Evolutionary conservation across 92 coral and sea anemone genomes (phyloP).

Genomic region (Plumapathes pennacea): DNA sequence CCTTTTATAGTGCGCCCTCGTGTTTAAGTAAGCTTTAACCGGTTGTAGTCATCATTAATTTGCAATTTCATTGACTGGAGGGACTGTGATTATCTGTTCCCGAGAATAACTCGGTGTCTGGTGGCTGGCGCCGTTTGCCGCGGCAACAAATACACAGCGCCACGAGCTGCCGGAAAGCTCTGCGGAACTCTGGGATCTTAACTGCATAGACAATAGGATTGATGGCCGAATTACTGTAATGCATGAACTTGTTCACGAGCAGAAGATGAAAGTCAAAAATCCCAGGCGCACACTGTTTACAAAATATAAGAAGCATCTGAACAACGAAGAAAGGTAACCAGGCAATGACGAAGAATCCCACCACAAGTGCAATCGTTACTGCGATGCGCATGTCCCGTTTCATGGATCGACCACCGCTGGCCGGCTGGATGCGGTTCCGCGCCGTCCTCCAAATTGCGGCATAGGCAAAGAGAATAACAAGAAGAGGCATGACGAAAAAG

Average conservation of each 20-base stretch:
- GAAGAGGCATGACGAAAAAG: slow-evolving; percentile 66
- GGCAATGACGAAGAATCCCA: slow-evolving; percentile 76
- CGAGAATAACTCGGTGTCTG: slow-evolving; percentile 58
- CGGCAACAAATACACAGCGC: slow-evolving; percentile 69
- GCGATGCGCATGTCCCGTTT: slow-evolving; percentile 94
- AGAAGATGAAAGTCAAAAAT: slow-evolving; percentile 27
- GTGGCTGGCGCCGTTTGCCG: slow-evolving; percentile 28
- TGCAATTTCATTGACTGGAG: not conserved
- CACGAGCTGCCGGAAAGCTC: slow-evolving; percentile 81
- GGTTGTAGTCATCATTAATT: not conserved
- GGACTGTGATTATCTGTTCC: slow-evolving; percentile 61
- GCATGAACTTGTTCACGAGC: slow-evolving; percentile 76
- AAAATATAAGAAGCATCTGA: slow-evolving; percentile 57
- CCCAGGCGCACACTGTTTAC: slow-evolving; percentile 27
- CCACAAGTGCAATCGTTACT: slow-evolving; percentile 81
- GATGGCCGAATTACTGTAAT: slow-evolving; percentile 80
- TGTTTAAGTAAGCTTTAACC: no score
- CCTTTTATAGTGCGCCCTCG: no score
- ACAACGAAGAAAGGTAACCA: slow-evolving; percentile 83
- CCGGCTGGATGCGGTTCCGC: slow-evolving; percentile 66
- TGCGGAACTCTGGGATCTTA: slow-evolving; percentile 87
- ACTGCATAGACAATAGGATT: slow-evolving; percentile 86
- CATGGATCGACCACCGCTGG: slow-evolving; percentile 43
- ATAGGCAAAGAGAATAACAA: slow-evolving; percentile 71
- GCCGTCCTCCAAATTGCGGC: slow-evolving; percentile 76